Base-by-base conservation (phyloP, 1,140 invertebrate genomes). In the Coptotermes formosanus region DNA sequence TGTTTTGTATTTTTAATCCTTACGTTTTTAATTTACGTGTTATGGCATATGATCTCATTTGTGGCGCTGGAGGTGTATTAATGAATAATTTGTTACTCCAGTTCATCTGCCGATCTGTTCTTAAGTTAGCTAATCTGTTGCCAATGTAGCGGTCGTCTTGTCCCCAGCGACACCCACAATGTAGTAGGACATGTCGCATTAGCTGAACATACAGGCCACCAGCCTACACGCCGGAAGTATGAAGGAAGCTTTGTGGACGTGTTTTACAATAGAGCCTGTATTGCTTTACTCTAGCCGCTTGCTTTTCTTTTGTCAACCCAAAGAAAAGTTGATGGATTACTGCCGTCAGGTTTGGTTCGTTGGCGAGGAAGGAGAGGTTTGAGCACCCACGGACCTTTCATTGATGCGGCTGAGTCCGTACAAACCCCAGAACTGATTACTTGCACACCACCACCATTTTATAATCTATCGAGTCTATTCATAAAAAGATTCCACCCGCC, bases 301-400 rank as follows among this genome's bases (percentile, higher is more conserved):
- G 25, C 64, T 75, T 11, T 75, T 75, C n/a, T 30, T 75, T 75
- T 75, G 25, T 25, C n/a, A 25, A 30, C 25, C 64, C n/a, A 75
- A 25, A 75, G 64, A 75, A 75, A 75, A 75, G 64, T 75, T 75
- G 64, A 75, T 75, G 64, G 64, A 75, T 75, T 75, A 75, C 64
- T 75, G 25, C 64, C 64, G 64, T 30, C 64, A 75, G 64, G 64
- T 55, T 55, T 55, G 14, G 52, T 55, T 19, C 0, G 6, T 19
- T 55, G 19, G 19, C 1, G 52, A 16, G 52, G 52, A 21, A 4
- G 52, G 19, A 21, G 14, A 19, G 52, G 6, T 55, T 12, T 0
- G 19, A 55, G 4, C 19, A 21, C 52, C 64, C n/a, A 75, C 25
- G n/a, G 64, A n/a, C n/a, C n/a, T 30, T 75, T 30, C 64, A 75